Percentiles rank a stretch among this genome's conserved stretches.
Evolutionary conservation across 2,113 vertebrate genomes (phyloP).

Genomic region (Varanus salvator): DNA sequence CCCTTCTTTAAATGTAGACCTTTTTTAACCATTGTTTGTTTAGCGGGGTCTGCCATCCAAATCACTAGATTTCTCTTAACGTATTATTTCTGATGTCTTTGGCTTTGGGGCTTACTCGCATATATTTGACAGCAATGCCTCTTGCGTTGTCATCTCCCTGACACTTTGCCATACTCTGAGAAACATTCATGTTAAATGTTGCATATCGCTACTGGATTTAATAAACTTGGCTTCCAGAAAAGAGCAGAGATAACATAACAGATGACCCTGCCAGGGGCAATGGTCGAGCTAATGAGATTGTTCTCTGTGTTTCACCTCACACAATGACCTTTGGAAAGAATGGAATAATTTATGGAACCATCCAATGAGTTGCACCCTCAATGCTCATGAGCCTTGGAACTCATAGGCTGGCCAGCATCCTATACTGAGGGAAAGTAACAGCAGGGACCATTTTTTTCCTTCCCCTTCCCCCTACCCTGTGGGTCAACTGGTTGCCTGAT

Average conservation of each 20-base stretch:
- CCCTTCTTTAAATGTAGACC: not conserved
- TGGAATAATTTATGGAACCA: not conserved
- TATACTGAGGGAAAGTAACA: too few species aligned
- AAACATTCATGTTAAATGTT: not conserved
- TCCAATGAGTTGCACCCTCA: not conserved
- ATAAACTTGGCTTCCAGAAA: not conserved
- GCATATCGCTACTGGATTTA: not conserved
- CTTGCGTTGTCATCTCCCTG: not conserved
- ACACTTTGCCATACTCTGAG: constrained; percentile 21
- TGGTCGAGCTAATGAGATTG: not conserved
- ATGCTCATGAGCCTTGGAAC: too few species aligned
- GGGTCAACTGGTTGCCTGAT: too few species aligned
- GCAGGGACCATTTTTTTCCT: too few species aligned
- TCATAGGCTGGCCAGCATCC: too few species aligned
- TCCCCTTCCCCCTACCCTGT: too few species aligned
- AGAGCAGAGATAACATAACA: not conserved
- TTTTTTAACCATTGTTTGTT: constrained; percentile 17
- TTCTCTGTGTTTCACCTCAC: not conserved
- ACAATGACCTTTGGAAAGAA: not conserved
- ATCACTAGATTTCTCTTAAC: constrained; percentile 2
- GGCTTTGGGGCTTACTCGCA: not conserved
- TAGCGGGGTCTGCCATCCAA: constrained; percentile 13
- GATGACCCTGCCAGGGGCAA: too few species aligned
- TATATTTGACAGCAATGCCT: not conserved
- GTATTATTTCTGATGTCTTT: not conserved